Percentiles rank a stretch among this genome's conserved stretches.
Conservation (phyloP, 64 coral and sea anemone genomes). For the Stichodactyla helianthus region DNA sequence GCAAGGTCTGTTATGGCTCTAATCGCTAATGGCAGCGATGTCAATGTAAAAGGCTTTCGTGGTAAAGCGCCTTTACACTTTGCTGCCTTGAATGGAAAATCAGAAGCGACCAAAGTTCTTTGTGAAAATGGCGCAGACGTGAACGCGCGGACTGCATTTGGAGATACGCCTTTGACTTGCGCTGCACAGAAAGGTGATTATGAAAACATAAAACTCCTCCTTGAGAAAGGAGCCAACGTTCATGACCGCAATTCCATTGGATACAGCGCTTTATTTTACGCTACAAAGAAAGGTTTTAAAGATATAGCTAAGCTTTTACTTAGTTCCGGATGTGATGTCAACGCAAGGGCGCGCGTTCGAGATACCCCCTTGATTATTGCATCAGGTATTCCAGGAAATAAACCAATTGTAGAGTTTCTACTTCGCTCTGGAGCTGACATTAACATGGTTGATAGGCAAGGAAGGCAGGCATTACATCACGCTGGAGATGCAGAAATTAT, state of each 20-base stretch:
- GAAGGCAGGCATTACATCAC: conserved; percentile 71
- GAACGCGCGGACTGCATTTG: conserved; percentile 19
- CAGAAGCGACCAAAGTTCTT: conserved; percentile 15
- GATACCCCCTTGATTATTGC: conserved; percentile 56
- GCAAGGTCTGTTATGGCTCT: neutral
- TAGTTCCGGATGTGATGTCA: conserved; percentile 42
- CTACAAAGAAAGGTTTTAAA: conserved; percentile 49
- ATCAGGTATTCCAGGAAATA: conserved; percentile 37
- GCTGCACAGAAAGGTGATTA: conserved; percentile 50
- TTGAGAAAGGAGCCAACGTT: conserved; percentile 40
- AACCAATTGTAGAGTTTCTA: conserved; percentile 43
- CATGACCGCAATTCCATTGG: conserved; percentile 54
- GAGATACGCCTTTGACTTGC: conserved; percentile 54
- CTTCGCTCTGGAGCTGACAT: conserved; percentile 54
- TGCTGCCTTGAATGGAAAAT: conserved; percentile 23
- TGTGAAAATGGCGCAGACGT: conserved; percentile 12
- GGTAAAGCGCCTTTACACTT: conserved; percentile 15
- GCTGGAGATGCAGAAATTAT: conserved; percentile 50
- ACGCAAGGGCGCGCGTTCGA: conserved; percentile 59
- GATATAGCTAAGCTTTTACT: conserved; percentile 51
- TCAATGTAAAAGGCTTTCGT: neutral
- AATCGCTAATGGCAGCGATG: conserved; percentile 13
- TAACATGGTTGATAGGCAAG: conserved; percentile 58
- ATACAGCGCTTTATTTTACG: conserved; percentile 66
- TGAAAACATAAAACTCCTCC: conserved; percentile 60